Conservation (phyloP, 2,888 invertebrate species). For the Aporophyla nigra region DNA sequence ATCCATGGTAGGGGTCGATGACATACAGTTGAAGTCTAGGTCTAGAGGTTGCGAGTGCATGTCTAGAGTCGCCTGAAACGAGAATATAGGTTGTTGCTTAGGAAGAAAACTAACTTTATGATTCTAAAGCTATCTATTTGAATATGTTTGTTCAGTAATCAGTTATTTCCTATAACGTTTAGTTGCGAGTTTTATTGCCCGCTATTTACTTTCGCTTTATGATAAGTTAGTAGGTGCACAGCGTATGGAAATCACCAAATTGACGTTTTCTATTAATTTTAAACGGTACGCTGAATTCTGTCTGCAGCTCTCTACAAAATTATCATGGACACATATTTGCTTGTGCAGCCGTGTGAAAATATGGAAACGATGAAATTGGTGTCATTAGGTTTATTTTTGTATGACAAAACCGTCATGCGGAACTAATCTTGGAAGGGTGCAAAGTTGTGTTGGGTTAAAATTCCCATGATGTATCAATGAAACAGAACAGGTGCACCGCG, state of each 20-base stretch:
- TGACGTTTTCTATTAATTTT: constrained; percentile 38
- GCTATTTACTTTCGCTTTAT: constrained; percentile 1
- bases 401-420: constrained; percentile 12
- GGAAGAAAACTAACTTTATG: neutral
- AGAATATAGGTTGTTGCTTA: constrained; percentile 20
- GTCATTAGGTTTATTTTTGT: constrained; percentile 32
- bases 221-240: neutral
- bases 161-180: neutral
- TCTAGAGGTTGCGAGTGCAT: constrained; percentile 88
- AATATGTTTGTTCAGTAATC: neutral
- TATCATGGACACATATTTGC: constrained; percentile 41
- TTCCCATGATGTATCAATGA: neutral
- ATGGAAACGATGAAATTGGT: constrained; percentile 43
- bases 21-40: constrained; percentile 88
- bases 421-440: neutral
- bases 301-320: constrained; percentile 50
- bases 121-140: neutral
- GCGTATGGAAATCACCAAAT: constrained; percentile 21
- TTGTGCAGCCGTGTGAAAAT: constrained; percentile 59
- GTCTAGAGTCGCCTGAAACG: constrained; percentile 82
- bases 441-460: neutral
- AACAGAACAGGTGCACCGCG: constrained; percentile 13
- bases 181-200: neutral
- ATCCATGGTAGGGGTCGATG: constrained; percentile 87
- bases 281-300: constrained; percentile 36